A percentile compares a stretch with the other conserved stretches of the same genome.
Conservation (phyloP, 2,797 vertebrate species). For the Mormyrus hasselquistii region DNA sequence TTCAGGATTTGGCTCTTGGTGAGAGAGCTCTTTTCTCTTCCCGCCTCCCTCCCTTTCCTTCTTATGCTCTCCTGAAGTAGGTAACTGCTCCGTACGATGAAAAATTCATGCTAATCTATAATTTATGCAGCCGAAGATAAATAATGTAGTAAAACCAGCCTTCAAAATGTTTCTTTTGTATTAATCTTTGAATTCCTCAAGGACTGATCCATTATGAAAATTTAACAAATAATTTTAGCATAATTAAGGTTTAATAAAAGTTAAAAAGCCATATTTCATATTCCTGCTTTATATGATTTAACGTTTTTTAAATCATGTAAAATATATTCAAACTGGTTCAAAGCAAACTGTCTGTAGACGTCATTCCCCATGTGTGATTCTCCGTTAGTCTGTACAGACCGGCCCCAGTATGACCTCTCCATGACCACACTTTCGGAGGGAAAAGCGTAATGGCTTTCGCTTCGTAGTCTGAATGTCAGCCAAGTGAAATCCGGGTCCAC, state of each 20-base stretch:
- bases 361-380: neutral
- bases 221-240: conserved; percentile 35
- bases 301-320: neutral
- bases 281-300: neutral
- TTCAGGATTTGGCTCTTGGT: conserved; percentile 56
- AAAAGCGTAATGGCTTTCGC: neutral
- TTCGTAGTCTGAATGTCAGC: neutral
- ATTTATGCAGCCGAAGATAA: conserved; percentile 70
- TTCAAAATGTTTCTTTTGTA: conserved; percentile 66
- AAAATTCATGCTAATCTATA: conserved; percentile 71
- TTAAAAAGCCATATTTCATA: neutral
- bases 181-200: conserved; percentile 59
- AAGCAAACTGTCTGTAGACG: neutral
- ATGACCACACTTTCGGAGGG: neutral
- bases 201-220: conserved; percentile 61
- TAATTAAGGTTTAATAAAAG: neutral
- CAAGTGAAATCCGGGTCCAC: neutral
- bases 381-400: neutral
- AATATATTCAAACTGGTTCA: neutral
- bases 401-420: neutral
- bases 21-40: conserved; percentile 32
- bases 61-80: conserved; percentile 52
- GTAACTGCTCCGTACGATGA: conserved; percentile 63
- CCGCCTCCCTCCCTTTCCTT: neutral
- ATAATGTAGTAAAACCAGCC: conserved; percentile 70